Percentiles rank a stretch among this genome's conserved stretches.
phyloP scores from a whole-genome alignment of 2,797 vertebrate genomes.

The Acrocephalus scirpaceus region DNA sequence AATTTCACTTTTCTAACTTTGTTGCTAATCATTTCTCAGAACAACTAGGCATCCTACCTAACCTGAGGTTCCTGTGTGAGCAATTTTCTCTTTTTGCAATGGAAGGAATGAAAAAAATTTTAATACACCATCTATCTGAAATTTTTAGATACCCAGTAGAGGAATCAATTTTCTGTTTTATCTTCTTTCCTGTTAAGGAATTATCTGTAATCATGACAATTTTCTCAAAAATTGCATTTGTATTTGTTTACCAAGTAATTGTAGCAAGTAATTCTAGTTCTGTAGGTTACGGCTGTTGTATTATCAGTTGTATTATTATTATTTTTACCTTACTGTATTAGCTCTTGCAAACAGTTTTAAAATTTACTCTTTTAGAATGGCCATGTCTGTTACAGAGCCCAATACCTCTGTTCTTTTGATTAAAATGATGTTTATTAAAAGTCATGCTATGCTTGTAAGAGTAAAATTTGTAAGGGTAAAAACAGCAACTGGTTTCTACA shows the following conservation, averaged over 20 bases:
- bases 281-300: background rate
- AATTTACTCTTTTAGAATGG: background rate
- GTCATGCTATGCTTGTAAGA: background rate
- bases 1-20: background rate
- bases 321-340: background rate
- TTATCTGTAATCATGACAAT: background rate
- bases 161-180: background rate
- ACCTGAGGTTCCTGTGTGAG: background rate
- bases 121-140: background rate
- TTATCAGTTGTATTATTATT: background rate
- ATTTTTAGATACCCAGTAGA: background rate
- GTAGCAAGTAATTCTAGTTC: background rate
- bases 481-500: background rate
- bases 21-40: background rate
- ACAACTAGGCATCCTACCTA: background rate
- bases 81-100: background rate
- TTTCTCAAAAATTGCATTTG: background rate
- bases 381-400: rapidly evolving
- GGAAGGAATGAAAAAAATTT: background rate
- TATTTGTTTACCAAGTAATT: background rate
- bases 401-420: background rate
- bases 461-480: background rate
- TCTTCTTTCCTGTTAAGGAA: background rate
- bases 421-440: background rate
- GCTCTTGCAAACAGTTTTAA: background rate